Percentiles rank a stretch among this genome's conserved stretches.
Conservation (phyloP, 2,888 invertebrate species). For the Marronus borbonicus region DNA sequence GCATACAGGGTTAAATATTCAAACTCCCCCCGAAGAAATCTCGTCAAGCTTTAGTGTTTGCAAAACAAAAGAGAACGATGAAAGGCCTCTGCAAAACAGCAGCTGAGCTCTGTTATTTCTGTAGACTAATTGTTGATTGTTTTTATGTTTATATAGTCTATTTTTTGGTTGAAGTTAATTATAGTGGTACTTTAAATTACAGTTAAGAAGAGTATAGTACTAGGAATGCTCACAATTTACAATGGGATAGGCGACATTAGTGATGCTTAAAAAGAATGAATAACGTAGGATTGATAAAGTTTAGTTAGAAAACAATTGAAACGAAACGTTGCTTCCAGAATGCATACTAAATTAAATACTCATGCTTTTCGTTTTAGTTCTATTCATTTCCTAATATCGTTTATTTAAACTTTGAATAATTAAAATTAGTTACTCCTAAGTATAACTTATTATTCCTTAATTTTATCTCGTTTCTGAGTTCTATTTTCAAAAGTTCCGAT, state of each 20-base stretch:
- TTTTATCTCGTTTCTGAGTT: not conserved
- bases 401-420: constrained; percentile 14
- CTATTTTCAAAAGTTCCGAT: not conserved
- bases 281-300: constrained; percentile 44
- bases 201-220: constrained; percentile 56
- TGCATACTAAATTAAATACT: constrained; percentile 49
- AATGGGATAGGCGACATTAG: constrained; percentile 51
- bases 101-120: constrained; percentile 68
- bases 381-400: constrained; percentile 3
- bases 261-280: constrained; percentile 52
- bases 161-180: constrained; percentile 70
- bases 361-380: constrained; percentile 32
- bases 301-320: constrained; percentile 35
- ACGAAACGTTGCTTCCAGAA: constrained; percentile 50
- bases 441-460: constrained; percentile 17
- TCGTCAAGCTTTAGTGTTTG: constrained; percentile 56
- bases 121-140: constrained; percentile 71
- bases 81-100: constrained; percentile 59
- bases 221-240: constrained; percentile 59
- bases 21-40: constrained; percentile 42
- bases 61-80: constrained; percentile 54
- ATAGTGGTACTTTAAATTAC: constrained; percentile 63
- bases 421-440: constrained; percentile 1
- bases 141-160: constrained; percentile 72
- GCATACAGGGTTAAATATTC: constrained; percentile 32